Conservation (phyloP, 2,113 vertebrate genomes). For the Strix aluco region DNA sequence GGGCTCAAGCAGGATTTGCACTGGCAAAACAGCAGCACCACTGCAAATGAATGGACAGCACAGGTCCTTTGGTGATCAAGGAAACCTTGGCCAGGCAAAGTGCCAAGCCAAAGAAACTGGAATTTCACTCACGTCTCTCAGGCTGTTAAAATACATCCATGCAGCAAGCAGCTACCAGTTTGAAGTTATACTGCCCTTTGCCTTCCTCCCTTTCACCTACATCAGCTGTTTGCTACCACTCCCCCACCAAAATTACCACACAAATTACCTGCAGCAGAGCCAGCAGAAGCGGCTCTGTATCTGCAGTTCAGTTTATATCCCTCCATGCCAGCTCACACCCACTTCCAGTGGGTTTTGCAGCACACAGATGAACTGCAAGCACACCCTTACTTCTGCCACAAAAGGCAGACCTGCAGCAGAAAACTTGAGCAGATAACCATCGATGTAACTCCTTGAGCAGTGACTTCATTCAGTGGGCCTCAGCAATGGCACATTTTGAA, state of each 20-base stretch:
- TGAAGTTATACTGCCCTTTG: background rate
- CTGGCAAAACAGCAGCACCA: background rate
- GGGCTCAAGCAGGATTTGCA: background rate
- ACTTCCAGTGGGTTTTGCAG: background rate
- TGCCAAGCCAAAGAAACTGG: background rate
- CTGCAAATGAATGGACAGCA: background rate
- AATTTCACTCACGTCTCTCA: background rate
- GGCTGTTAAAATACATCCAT: background rate
- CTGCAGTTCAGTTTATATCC: background rate
- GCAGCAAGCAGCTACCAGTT: background rate
- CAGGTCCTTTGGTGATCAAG: background rate
- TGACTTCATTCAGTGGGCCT: fast-evolving
- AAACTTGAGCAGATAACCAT: background rate
- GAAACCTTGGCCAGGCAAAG: background rate
- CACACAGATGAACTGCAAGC: background rate
- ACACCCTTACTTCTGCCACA: background rate
- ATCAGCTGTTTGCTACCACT: background rate
- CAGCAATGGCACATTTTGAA: background rate
- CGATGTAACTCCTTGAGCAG: background rate
- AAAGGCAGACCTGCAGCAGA: background rate
- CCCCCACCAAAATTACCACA: background rate
- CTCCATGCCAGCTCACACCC: background rate
- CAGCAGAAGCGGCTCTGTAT: background rate
- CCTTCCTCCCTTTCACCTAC: background rate
- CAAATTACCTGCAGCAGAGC: background rate